These are phyloP conservation scores for Leptestheria dahalacensis DNA, from an alignment of 1,140 invertebrate species.

Conservation along the genomic window DNA sequence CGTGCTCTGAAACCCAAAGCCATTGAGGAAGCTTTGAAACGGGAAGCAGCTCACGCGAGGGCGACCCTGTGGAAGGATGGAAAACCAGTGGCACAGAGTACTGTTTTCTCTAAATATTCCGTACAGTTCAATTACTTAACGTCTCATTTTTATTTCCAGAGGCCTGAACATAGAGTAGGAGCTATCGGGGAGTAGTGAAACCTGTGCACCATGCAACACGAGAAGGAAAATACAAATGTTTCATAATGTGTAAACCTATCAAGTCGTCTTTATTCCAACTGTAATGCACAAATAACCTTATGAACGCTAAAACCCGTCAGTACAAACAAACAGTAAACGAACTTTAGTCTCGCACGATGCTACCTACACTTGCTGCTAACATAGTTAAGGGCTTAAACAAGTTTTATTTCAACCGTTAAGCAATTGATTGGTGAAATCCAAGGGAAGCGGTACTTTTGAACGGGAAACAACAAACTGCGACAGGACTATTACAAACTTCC, in stretches of 20 bases:
- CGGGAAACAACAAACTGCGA: no score
- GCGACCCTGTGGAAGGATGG: conserved; percentile 75
- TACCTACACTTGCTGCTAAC: no score
- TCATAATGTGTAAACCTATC: not conserved
- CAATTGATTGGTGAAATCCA: no score
- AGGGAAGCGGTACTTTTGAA: no score
- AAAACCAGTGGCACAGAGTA: conserved; percentile 38
- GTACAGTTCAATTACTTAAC: not conserved
- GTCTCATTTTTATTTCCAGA: not conserved
- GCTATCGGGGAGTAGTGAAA: not conserved
- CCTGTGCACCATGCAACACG: not conserved
- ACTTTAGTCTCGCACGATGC: no score
- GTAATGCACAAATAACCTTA: no score
- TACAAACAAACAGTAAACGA: not conserved
- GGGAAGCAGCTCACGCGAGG: conserved; percentile 54
- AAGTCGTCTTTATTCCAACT: no score
- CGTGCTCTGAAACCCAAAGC: conserved; percentile 58
- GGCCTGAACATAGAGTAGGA: not conserved
- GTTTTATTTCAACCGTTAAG: no score
- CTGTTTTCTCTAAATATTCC: not conserved
- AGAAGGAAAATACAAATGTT: not conserved
- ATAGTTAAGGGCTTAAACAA: no score
- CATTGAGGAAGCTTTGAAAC: conserved; percentile 51
- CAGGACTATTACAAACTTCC: no score
- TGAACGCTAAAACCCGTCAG: no score